A percentile compares a stretch with the other conserved stretches of the same genome.
Conservation (phyloP, 2,797 vertebrate species). For the Columba guinea region DNA sequence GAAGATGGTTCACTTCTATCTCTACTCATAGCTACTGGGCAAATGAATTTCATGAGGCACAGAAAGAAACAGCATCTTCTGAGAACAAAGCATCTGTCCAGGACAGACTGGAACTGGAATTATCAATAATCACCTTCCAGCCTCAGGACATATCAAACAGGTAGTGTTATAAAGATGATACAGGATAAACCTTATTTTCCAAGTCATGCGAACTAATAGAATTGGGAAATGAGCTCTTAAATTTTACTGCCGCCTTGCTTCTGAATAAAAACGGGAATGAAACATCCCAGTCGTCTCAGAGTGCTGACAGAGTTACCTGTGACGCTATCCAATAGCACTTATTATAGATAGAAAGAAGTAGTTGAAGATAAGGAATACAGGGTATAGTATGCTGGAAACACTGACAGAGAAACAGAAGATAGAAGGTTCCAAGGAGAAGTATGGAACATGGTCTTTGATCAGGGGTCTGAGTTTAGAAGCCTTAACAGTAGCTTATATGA, state of each 20-base stretch:
- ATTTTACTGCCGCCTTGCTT: not conserved
- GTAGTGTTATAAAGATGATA: not conserved
- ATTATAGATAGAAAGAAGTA: not conserved
- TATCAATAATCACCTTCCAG: not conserved
- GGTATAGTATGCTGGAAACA: not conserved
- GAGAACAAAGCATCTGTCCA: not conserved
- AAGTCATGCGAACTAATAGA: not conserved
- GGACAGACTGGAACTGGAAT: not conserved
- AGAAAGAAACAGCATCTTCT: not conserved
- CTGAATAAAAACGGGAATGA: not conserved
- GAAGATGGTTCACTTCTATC: not conserved
- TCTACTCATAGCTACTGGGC: not conserved
- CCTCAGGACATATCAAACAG: not conserved
- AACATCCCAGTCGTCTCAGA: not conserved
- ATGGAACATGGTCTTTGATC: not conserved
- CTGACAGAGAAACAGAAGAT: not conserved
- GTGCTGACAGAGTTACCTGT: not conserved
- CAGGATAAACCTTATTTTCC: not conserved
- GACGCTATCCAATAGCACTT: not conserved
- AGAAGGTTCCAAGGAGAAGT: not conserved
- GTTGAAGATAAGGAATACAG: not conserved
- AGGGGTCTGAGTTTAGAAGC: not conserved
- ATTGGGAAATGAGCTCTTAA: not conserved
- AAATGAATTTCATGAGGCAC: rapidly evolving
- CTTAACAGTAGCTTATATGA: not conserved